phyloP scores from a whole-genome alignment of 2,797 vertebrate species.

The Muscicapa comitata region DNA sequence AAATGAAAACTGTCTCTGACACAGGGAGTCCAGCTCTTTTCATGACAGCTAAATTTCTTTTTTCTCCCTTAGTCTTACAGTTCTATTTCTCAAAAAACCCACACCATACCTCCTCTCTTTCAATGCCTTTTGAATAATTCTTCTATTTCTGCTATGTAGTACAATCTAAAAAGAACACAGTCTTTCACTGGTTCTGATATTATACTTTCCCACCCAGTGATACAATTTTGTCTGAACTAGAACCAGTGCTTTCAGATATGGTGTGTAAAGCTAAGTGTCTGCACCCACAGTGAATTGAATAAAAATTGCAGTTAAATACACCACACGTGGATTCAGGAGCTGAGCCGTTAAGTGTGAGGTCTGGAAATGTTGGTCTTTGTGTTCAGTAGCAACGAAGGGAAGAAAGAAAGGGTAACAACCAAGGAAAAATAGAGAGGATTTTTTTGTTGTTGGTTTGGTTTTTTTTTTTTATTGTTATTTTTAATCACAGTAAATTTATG shows the following conservation, averaged over 20 bases:
- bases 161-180: neutral
- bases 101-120: neutral
- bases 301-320: constrained; percentile 43
- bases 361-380: neutral
- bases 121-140: constrained; percentile 34
- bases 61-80: neutral
- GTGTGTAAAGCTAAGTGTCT: constrained; percentile 24
- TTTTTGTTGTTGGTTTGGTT: too few species aligned
- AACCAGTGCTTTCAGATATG: constrained; percentile 18
- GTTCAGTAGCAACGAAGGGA: neutral
- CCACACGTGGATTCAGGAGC: neutral
- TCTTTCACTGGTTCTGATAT: constrained; percentile 16
- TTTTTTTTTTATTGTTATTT: neutral
- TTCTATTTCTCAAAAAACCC: neutral
- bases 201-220: constrained; percentile 12
- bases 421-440: neutral
- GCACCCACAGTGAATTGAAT: constrained; percentile 14
- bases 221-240: constrained; percentile 34
- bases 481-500: neutral
- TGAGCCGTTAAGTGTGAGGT: neutral
- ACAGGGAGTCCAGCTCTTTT: neutral
- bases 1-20: constrained; percentile 1
- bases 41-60: constrained; percentile 21
- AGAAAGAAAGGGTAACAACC: neutral
- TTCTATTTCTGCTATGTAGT: constrained; percentile 19